Conservation (phyloP, 1,140 invertebrate genomes). For the Luehdorfia chinensis region DNA sequence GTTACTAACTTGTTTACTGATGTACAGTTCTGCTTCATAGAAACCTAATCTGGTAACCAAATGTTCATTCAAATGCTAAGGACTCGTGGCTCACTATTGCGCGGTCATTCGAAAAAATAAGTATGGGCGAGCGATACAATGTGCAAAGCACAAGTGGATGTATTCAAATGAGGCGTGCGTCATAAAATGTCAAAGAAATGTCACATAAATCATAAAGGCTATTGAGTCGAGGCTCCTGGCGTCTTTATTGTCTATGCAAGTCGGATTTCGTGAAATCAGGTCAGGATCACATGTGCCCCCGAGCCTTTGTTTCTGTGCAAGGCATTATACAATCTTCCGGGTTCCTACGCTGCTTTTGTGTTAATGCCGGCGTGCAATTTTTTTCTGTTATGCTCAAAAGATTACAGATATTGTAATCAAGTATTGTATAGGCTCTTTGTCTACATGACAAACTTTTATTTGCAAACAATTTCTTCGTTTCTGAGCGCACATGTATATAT, state of each 20-base stretch:
- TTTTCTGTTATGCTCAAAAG: slow-evolving; percentile 23
- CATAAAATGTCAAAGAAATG: slow-evolving; percentile 72
- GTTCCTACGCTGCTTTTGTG: slow-evolving; percentile 37
- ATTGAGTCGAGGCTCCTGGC: slow-evolving; percentile 57
- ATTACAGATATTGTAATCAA: slow-evolving; percentile 2
- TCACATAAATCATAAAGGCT: slow-evolving; percentile 72
- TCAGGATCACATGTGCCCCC: slow-evolving; percentile 73
- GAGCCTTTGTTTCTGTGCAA: slow-evolving; percentile 34
- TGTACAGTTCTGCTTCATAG: slow-evolving; percentile 49
- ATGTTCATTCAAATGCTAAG: slow-evolving; percentile 73
- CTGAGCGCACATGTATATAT: no score
- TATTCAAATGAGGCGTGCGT: slow-evolving; percentile 73
- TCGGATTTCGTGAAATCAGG: slow-evolving; percentile 65
- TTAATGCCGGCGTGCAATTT: slow-evolving; percentile 43
- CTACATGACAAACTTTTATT: slow-evolving; percentile 3
- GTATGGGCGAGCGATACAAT: slow-evolving; percentile 55
- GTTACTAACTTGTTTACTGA: slow-evolving; percentile 50
- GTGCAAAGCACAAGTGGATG: slow-evolving; percentile 66
- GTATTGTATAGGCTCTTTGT: slow-evolving; percentile 2
- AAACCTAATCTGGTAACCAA: slow-evolving; percentile 74
- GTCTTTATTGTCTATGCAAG: slow-evolving; percentile 48
- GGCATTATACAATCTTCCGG: slow-evolving; percentile 70
- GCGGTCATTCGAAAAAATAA: slow-evolving; percentile 59
- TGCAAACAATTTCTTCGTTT: slow-evolving; percentile 26
- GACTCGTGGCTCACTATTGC: slow-evolving; percentile 45